Percentiles rank a stretch among this genome's conserved stretches.
Evolutionary conservation across 1,140 invertebrate genomes (phyloP).

Genomic region (Reticulitermes speratus): DNA sequence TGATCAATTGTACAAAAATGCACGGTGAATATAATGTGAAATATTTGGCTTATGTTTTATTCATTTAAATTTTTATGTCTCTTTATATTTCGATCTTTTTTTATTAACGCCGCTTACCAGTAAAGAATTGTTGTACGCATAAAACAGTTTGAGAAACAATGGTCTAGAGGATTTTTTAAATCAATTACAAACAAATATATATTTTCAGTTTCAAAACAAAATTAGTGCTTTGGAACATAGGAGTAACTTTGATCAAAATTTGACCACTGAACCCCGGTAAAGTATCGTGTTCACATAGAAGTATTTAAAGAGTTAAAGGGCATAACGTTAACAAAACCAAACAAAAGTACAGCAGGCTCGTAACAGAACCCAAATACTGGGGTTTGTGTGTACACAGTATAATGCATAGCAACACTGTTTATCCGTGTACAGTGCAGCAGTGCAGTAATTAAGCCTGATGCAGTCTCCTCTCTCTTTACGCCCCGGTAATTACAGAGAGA

Average conservation of each 20-base stretch:
- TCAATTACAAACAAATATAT: not conserved
- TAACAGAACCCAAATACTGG: not conserved
- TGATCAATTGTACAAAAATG: too few species aligned
- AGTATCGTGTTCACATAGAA: not conserved
- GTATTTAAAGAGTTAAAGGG: not conserved
- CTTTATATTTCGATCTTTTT: too few species aligned
- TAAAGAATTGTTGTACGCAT: too few species aligned
- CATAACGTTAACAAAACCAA: not conserved
- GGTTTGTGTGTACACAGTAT: not conserved
- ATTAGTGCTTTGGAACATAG: not conserved
- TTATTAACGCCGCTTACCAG: too few species aligned
- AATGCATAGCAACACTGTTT: not conserved
- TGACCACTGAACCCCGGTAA: not conserved
- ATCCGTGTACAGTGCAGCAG: not conserved
- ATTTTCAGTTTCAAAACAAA: not conserved
- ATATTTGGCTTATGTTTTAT: too few species aligned
- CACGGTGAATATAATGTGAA: too few species aligned
- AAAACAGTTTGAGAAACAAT: too few species aligned
- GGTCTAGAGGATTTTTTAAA: too few species aligned
- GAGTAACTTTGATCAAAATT: not conserved
- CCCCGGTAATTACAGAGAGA: slow-evolving; percentile 10
- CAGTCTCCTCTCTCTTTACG: not conserved
- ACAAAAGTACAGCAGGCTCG: not conserved
- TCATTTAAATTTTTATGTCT: too few species aligned
- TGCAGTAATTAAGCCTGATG: not conserved